Base-by-base conservation (phyloP, 2,888 invertebrate species). In the Parapristionchus giblindavisi region DNA sequence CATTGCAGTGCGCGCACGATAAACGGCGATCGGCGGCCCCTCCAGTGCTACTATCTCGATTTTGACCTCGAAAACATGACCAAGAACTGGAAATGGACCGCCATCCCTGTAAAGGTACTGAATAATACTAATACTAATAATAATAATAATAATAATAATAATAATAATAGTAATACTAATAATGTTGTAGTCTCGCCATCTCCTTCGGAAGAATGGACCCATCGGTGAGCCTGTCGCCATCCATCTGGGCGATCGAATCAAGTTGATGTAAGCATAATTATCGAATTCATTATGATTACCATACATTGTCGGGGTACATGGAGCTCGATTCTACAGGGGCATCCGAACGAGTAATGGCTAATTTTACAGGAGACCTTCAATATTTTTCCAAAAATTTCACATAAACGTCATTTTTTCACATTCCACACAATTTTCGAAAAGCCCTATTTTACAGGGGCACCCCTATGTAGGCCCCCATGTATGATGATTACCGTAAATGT, bases 31-130 rank as follows among this genome's bases (percentile, higher is more conserved):
- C 21, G 6, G 32, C 29, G 56, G 29, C 6, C 51, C 4, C 52
- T 34, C 52, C 2, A 8, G 27, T 51, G 52, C 8, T 68, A 68
- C 52, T 32, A 34, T 14, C 68, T 68, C 32, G 38, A 51, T n/a
- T 68, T 32, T 24, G 34, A 68, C 34, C 32, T 32, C 11, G 48
- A 11, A 8, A 29, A 52, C 17, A 29, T 68, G 14, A 17, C 6
- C n/a, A 24, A 34, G 52, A 21, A 17, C 8, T 68, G 68, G 68
- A 5, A n/a, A 3, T 68, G 68, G 68, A 68, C 11, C n/a, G 17
- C 51, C 52, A 8, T 51, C 27, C 51, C 51, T 5, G 40, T 68
- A 1, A 5, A 17, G 43, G 43, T 43, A 43, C 43, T 43, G 43
- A 14, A 43, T 8, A 43, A 14, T 14, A 14, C 11, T 14, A 54